These are phyloP conservation scores for Aurelia sp. DNA, from an alignment of 30 jellyfish, hydroid and myxozoan species.

Conservation along the genomic window DNA sequence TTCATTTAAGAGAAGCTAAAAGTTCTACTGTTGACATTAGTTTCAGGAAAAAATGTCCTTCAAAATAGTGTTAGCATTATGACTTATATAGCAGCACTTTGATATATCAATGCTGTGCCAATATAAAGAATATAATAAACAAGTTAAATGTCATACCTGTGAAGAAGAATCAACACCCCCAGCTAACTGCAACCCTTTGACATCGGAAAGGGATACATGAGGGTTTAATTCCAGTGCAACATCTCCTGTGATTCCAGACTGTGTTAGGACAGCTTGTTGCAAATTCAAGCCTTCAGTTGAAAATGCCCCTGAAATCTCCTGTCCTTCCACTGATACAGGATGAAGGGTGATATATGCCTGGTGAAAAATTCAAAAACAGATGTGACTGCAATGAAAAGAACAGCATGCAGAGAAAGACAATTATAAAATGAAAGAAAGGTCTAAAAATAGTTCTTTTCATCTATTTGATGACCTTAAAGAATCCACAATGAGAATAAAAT, in stretches of 20 bases:
- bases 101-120: no score
- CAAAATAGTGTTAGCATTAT: no score
- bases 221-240: constrained; percentile 63
- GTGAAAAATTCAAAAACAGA: background rate
- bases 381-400: no score
- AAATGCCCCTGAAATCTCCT: constrained; percentile 75
- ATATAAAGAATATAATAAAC: background rate
- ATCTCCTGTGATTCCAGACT: constrained; percentile 65
- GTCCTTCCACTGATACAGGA: constrained; percentile 92
- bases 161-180: constrained; percentile 43
- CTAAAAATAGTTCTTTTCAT: no score
- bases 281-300: constrained; percentile 83
- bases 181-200: constrained; percentile 61
- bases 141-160: constrained; percentile 27
- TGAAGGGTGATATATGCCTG: constrained; percentile 93
- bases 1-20: no score
- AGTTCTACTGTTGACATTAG: no score
- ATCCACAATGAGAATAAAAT: no score
- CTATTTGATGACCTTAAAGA: no score
- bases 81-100: no score
- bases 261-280: constrained; percentile 85
- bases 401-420: no score
- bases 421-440: no score
- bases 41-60: no score
- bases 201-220: constrained; percentile 56